Percentiles rank a stretch among this genome's conserved stretches.
Evolutionary conservation across 2,113 vertebrate species (phyloP).

Genomic region (Litocranius walleri): DNA sequence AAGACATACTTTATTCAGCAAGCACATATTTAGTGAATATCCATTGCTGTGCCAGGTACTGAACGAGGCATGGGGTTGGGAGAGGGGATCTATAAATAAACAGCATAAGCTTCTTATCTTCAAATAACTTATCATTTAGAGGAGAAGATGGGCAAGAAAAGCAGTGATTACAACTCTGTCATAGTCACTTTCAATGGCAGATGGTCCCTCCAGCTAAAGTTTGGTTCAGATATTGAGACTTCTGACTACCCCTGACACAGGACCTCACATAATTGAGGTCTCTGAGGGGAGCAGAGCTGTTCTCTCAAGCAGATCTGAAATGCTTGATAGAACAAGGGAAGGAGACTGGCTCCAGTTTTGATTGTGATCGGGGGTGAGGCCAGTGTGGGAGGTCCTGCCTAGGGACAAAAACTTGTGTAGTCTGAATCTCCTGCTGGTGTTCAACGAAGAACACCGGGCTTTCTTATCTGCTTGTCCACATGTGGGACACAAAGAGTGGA

Average conservation of each 20-base stretch:
- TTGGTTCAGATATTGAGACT: not conserved
- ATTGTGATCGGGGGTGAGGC: not conserved
- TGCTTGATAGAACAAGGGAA: not conserved
- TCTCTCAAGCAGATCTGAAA: not conserved
- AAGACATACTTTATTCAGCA: not conserved
- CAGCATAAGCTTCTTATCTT: not conserved
- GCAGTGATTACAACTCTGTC: not conserved
- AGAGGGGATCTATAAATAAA: not conserved
- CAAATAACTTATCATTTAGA: conserved; percentile 37
- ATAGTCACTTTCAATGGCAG: not conserved
- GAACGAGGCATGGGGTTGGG: fast-evolving
- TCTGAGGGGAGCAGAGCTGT: not conserved
- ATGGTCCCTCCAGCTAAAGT: not conserved
- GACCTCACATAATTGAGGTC: not conserved
- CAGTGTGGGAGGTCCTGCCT: not conserved
- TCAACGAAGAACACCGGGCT: not conserved
- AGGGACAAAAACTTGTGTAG: too few relatives aligned
- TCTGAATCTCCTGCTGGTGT: not conserved
- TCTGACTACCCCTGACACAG: not conserved
- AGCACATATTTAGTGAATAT: not conserved
- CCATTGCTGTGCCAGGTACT: not conserved
- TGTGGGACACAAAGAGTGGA: not conserved
- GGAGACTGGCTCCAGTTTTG: not conserved
- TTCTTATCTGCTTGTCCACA: not conserved
- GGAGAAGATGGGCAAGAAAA: not conserved